These are phyloP conservation scores for Poecilia wingei DNA, from an alignment of 2,797 vertebrate species.

Conservation along the genomic window DNA sequence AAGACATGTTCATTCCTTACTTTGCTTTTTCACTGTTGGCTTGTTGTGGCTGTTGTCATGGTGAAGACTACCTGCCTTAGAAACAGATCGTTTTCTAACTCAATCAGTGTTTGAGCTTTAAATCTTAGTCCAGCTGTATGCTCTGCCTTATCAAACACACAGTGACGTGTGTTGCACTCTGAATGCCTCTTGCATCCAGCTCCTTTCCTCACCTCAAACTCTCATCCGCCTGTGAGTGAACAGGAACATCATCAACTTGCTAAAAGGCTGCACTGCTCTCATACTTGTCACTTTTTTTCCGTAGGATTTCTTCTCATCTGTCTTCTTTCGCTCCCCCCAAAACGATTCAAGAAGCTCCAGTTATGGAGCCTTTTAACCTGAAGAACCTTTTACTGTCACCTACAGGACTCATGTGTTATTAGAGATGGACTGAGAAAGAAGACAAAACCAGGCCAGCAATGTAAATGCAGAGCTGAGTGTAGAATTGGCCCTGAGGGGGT, in stretches of 20 bases:
- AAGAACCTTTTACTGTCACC: constrained; percentile 74
- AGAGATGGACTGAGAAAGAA: constrained; percentile 58
- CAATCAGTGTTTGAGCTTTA: neutral
- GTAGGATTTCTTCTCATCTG: constrained; percentile 46
- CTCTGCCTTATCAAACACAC: neutral
- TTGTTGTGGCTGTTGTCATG: neutral
- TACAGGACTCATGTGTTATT: constrained; percentile 61
- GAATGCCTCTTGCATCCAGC: neutral
- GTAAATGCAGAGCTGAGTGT: constrained; percentile 13
- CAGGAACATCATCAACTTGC: constrained; percentile 6
- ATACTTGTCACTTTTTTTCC: constrained; percentile 46
- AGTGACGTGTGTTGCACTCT: too few relatives aligned
- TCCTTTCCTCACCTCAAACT: constrained; percentile 21
- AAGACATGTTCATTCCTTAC: neutral
- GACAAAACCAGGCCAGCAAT: constrained; percentile 52
- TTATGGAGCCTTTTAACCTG: constrained; percentile 62
- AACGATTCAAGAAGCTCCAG: constrained; percentile 23
- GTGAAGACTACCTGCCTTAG: neutral
- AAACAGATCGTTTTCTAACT: neutral
- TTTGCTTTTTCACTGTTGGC: neutral
- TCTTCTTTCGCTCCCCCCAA: neutral
- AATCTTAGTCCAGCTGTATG: neutral
- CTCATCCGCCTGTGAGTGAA: neutral
- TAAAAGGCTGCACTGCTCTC: constrained; percentile 57
- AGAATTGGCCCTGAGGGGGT: constrained; percentile 6